Base-by-base conservation (phyloP, 2,888 invertebrate genomes). In the Chydorus sphaericus region DNA sequence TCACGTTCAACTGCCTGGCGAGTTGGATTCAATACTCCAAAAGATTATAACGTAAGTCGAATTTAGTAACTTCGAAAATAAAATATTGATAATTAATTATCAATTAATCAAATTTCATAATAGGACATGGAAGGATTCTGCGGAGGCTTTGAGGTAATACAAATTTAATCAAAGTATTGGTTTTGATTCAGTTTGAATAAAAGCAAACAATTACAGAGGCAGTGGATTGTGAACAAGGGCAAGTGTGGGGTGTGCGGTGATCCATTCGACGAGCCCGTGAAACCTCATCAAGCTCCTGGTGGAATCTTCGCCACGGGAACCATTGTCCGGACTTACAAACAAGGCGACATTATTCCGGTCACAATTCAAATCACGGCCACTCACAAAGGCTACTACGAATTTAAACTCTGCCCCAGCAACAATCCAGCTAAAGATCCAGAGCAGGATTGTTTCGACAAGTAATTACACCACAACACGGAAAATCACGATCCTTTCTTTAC, bases 1-100 rank as follows among this genome's bases (percentile, higher is more conserved):
- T 63, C 65, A 1, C 60, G 66, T 23, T 64, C 65, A 29, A 61
- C 64, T n/a, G 64, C 66, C 63, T 66, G 66, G 66, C 58, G 65
- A 28, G 61, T 63, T 48, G 65, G 65, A 11, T 66, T 62, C 54
- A 53, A 57, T 18, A 63, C 63, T 3, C 63, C 62, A 0, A 60
- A 58, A 5, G 64, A 66, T 57, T 65, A 64, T 55, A 63, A 64
- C 50, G 44, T 44, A 16, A 44, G 44, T 20, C 26, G 26, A 3
- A 3, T 33, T 33, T 10, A 44, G 8, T n/a, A n/a, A n/a, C n/a
- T n/a, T n/a, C n/a, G n/a, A 8, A 6, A 1, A 23, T 2, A 14
- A 44, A 8, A 20, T 26, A 26, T 44, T 14, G 7, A 5, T 23
- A 28, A 44, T 44, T 14, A 8, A 14, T 4, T 44, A 8, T 44